Evolutionary conservation across 2,888 invertebrate species (phyloP).

Genomic region (Pachycephus smyrnensis): DNA sequence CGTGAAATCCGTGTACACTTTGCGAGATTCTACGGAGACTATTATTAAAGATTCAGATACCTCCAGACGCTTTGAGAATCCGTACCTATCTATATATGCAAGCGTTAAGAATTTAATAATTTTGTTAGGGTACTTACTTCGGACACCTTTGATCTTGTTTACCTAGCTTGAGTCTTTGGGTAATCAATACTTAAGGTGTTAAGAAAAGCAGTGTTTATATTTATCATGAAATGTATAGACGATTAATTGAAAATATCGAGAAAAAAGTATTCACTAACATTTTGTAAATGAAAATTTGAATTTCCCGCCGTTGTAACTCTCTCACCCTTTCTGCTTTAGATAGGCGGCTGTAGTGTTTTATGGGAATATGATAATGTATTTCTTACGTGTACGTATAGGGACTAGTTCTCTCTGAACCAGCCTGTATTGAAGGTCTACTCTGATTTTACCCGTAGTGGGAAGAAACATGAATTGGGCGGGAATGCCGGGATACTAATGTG

Average conservation of each 20-base stretch:
- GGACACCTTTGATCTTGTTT: background rate
- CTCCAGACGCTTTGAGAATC: background rate
- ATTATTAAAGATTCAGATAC: background rate
- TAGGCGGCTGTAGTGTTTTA: too few species aligned
- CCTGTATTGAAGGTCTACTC: background rate
- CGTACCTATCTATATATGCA: background rate
- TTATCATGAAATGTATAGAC: background rate
- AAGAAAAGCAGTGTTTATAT: background rate
- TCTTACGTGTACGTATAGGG: background rate
- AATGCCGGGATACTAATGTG: constrained; percentile 45
- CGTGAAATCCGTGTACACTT: background rate
- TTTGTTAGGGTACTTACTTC: background rate
- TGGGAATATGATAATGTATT: background rate
- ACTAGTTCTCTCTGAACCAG: background rate
- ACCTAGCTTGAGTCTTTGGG: background rate
- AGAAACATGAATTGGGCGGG: constrained; percentile 48
- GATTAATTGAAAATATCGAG: background rate
- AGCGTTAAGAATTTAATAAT: background rate
- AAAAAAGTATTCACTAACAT: too few species aligned
- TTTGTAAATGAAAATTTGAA: too few species aligned
- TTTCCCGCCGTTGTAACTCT: too few species aligned
- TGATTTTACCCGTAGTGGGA: constrained; percentile 19
- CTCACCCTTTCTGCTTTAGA: too few species aligned
- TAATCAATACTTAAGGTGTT: background rate
- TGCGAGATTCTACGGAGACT: background rate